Evolutionary conservation across 2,113 vertebrate genomes (phyloP), one percentile per base, ranked within the genome.

Genomic region (Irena cyanogastra): DNA sequence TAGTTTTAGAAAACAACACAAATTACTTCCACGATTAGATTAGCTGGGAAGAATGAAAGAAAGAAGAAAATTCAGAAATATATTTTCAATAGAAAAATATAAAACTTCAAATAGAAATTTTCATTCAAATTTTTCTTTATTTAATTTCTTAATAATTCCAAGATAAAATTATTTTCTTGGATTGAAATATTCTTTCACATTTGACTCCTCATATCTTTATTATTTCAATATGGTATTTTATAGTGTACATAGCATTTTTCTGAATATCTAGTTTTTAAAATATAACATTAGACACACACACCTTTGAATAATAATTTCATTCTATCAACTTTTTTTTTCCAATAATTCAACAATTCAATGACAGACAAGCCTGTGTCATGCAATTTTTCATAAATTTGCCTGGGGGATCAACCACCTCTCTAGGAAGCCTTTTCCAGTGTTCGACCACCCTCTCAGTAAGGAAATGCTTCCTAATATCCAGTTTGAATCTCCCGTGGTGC

Each of bases 371-470:
- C 5, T 28, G 13, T 71, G 39, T 39, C 8, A 19, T 30, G 22
- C 26, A 39, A 44, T 31, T 60, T 71, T 83, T 61, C 30, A 53
- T 47, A 50, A 45, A 56, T 11, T 14, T 78, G 9, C 13, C 21
- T 33, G 16, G 18, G 12, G 7, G 14, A 56, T 39, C 6, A 10
- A 52, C 13, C 4, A 49, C 9, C 7, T 72, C 31, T n/a, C 27
- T n/a, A 49, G 13, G 19, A 61, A 79, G 6, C 2, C 27, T 66
- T 3, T 42, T 30, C 7, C 35, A 44, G 6, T 14, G 28, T n/a
- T 61, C 72, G 41, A 28, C 22, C 9, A 35, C 7, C 3, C 4
- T 39, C 27, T n/a, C 0, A 0, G 35, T 49, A 49, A 27, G 49
- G 35, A 66, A 88, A n/a, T 33, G 6, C 6, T 56, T 56, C 20